These are phyloP conservation scores for Medauroidea extradentata DNA, from an alignment of 1,140 invertebrate species.

Conservation along the genomic window DNA sequence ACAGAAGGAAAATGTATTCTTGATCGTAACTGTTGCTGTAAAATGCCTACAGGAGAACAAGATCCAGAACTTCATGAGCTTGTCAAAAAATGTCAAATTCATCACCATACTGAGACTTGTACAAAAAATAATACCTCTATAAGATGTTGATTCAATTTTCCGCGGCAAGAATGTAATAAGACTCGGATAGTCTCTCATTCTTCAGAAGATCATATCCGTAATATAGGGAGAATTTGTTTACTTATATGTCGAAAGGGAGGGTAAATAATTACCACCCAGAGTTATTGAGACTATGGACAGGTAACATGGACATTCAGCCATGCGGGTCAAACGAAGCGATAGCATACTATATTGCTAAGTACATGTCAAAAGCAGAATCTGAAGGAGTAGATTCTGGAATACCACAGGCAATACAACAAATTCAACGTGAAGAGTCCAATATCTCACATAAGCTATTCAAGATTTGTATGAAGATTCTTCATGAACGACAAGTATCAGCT, in stretches of 20 bases:
- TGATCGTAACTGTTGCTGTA: conserved; percentile 17
- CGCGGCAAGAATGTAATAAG: conserved; percentile 14
- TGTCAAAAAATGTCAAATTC: conserved; percentile 18
- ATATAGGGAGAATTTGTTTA: conserved; percentile 20
- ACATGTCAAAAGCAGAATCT: conserved; percentile 40
- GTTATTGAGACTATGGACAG: conserved; percentile 31
- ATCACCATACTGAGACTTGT: conserved; percentile 19
- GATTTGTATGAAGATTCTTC: conserved; percentile 22
- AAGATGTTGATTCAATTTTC: conserved; percentile 21
- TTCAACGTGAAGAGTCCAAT: conserved; percentile 24
- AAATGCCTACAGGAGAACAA: conserved; percentile 12
- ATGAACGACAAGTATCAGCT: conserved; percentile 31
- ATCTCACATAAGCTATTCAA: conserved; percentile 30
- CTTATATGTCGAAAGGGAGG: conserved; percentile 7
- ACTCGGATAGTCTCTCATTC: conserved; percentile 17
- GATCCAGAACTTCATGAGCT: conserved; percentile 20
- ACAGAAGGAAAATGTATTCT: conserved; percentile 27
- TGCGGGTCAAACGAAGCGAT: conserved; percentile 36
- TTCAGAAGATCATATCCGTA: conserved; percentile 23
- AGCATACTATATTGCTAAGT: conserved; percentile 42
- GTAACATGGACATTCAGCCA: conserved; percentile 39
- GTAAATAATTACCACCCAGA: conserved; percentile 34
- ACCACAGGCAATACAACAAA: conserved; percentile 27
- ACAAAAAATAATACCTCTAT: conserved; percentile 14
- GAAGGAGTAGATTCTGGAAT: conserved; percentile 22